Conservation (phyloP, 2,113 vertebrate species). For the Trinectes maculatus region DNA sequence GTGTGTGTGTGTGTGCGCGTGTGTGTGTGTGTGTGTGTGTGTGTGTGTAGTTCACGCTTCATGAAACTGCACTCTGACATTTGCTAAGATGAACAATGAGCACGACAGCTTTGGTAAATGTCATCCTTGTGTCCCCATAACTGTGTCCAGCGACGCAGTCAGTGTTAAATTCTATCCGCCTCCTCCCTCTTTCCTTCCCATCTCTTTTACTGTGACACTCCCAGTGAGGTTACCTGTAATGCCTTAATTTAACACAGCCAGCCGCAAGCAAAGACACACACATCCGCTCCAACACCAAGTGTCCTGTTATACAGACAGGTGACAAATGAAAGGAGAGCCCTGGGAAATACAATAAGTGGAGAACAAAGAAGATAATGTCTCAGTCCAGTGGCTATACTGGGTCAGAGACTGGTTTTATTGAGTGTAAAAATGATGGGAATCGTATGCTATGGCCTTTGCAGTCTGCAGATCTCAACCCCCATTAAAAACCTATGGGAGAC, state of each 20-base stretch:
- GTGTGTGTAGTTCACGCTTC: constrained; percentile 1
- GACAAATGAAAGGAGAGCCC: background rate
- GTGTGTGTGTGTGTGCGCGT: background rate
- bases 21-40: background rate
- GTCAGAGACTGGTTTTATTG: too few species aligned
- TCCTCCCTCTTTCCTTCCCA: background rate
- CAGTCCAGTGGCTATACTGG: too few species aligned
- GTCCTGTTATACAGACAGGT: background rate
- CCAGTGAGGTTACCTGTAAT: constrained; percentile 6
- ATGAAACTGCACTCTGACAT: constrained; percentile 57
- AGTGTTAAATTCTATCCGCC: background rate
- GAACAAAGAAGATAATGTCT: too few species aligned
- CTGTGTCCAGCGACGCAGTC: constrained; percentile 15
- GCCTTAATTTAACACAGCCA: background rate
- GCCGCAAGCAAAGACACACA: background rate
- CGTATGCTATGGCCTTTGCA: too few species aligned
- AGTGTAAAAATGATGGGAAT: too few species aligned
- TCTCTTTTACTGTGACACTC: constrained; percentile 5
- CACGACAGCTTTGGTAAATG: constrained; percentile 57
- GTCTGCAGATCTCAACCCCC: too few species aligned
- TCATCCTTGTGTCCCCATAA: constrained; percentile 34
- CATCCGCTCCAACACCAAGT: background rate
- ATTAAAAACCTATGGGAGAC: too few species aligned
- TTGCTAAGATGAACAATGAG: constrained; percentile 58
- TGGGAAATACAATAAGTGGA: too few species aligned